Conservation (phyloP, 2,113 vertebrate genomes). For the Silurus meridionalis region DNA sequence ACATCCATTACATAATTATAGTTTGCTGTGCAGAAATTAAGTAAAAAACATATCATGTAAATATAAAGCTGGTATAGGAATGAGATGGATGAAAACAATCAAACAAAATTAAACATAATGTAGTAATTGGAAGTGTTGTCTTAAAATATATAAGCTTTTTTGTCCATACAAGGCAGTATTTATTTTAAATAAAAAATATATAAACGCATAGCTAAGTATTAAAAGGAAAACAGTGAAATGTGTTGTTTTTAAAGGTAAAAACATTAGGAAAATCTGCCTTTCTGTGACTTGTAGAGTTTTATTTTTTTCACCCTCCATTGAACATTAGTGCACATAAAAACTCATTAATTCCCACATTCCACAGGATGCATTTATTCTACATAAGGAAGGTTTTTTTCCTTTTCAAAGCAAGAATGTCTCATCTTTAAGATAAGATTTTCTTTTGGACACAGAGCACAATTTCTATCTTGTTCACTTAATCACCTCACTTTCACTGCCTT, state of each 20-base stretch:
- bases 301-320: background rate
- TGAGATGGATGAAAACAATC: background rate
- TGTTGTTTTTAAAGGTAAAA: background rate
- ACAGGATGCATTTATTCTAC: background rate
- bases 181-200: background rate
- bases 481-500: background rate
- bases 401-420: background rate
- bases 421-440: background rate
- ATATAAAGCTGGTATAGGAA: background rate
- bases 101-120: background rate
- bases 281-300: background rate
- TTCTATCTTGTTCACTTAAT: background rate
- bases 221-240: background rate
- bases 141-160: background rate
- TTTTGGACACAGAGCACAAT: background rate
- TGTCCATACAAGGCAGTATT: background rate
- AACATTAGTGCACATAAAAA: background rate
- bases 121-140: background rate
- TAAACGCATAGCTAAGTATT: background rate
- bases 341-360: background rate
- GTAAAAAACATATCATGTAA: background rate
- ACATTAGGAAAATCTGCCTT: background rate
- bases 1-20: background rate
- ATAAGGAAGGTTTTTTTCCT: background rate
- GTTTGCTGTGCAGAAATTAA: background rate